A percentile compares a stretch with the other conserved stretches of the same genome.
Evolutionary conservation across 2,113 vertebrate species (phyloP).

Genomic region (Cochlearius cochlearius): DNA sequence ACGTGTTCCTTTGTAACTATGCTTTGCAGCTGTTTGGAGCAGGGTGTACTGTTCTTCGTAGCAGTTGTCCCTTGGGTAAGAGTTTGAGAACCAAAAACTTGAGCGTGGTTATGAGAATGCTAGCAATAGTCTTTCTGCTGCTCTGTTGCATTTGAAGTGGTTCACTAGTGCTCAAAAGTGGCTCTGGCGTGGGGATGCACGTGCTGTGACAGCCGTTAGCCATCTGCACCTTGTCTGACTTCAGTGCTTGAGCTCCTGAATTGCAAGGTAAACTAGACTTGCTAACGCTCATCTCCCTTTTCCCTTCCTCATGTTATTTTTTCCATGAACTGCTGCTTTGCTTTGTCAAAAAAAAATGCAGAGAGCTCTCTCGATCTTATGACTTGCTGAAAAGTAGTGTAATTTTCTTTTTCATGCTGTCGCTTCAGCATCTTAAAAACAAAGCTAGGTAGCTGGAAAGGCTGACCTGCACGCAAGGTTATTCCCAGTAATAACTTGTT

Average conservation of each 20-base stretch:
- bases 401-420: background rate
- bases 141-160: background rate
- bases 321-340: background rate
- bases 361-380: background rate
- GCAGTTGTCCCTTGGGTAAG: background rate
- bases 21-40: background rate
- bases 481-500: background rate
- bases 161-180: background rate
- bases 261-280: background rate
- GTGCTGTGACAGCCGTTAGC: background rate
- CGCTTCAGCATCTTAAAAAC: background rate
- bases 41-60: background rate
- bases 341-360: background rate
- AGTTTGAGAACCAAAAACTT: background rate
- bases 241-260: background rate
- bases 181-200: rapidly evolving
- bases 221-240: background rate
- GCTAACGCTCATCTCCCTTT: background rate
- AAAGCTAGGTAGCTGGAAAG: background rate
- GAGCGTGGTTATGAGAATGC: background rate
- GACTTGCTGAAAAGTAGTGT: background rate
- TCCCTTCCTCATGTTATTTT: background rate
- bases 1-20: rapidly evolving
- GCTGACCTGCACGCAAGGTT: background rate
- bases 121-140: background rate